Evolutionary conservation across 2,888 invertebrate genomes (phyloP).

Genomic region (Drosophila meridionalis): DNA sequence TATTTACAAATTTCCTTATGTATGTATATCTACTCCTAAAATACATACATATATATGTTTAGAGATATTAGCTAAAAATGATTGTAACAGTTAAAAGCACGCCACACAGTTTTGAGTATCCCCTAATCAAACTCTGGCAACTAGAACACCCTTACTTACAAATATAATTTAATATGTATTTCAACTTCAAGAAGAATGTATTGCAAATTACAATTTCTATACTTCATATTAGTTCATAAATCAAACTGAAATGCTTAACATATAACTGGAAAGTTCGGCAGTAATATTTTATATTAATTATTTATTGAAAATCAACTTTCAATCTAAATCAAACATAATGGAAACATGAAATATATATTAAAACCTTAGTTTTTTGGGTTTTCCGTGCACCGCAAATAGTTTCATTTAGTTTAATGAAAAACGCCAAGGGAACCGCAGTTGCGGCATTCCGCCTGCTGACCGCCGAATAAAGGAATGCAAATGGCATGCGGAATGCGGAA

Average conservation of each 20-base stretch:
- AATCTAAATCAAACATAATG: background rate
- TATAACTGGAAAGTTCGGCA: background rate
- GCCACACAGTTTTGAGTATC: no score
- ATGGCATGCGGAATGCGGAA: conserved; percentile 7
- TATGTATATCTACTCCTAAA: no score
- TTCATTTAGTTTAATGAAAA: conserved; percentile 12
- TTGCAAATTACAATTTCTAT: no score
- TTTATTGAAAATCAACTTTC: background rate
- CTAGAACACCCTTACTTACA: no score
- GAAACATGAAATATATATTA: background rate
- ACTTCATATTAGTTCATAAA: no score
- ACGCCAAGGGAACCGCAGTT: conserved; percentile 4
- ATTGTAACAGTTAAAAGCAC: no score
- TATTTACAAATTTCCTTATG: no score
- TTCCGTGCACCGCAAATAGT: background rate
- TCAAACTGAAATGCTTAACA: background rate
- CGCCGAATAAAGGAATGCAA: conserved; percentile 4
- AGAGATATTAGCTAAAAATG: no score
- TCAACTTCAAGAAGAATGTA: no score
- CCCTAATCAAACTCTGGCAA: no score
- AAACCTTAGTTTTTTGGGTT: background rate
- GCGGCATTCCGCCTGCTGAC: conserved; percentile 16
- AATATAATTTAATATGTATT: no score
- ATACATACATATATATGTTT: no score
- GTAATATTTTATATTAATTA: background rate